Evolutionary conservation across 1,140 invertebrate genomes (phyloP), one percentile per base, ranked within the genome.

Genomic region (Parapsyche elsis): DNA sequence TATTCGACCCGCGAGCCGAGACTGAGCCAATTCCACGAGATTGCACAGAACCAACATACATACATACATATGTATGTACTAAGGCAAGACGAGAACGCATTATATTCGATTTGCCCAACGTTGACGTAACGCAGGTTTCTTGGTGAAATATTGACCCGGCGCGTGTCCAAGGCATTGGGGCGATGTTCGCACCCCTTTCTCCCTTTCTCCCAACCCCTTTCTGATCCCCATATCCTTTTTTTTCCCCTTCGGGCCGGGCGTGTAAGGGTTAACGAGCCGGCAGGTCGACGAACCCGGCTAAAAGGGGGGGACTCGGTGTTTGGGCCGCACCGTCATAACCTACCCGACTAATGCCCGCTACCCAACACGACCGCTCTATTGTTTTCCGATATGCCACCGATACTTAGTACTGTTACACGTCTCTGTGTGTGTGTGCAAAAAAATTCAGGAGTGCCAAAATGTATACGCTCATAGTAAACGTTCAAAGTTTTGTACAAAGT

Each of bases 181-280:
- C 49, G 49, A 16, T 14, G 49, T 53, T 53, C 49, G 49, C 49
- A 12, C 49, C 49, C 49, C 30, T 38, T 38, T 38, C 30, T 38
- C 30, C 30, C 30, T 38, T 38, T 38, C 30, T 38, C n/a, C 45
- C 45, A 46, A 53, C 49, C 49, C 49, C 49, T 12, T 12, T 12
- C 49, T 12, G 2, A 38, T 7, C 30, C 30, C 30, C 7, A 7
- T 38, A 7, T 38, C 30, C 30, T 7, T 10, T 16, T 14, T 2
- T 12, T 10, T 5, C 12, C 16, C 10, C 16, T 1, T 12, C 5
- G 46, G n/a, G 45, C 46, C 16, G 4, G 71, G n/a, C n/a, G 44
- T 44, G 45, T 38, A 38, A 75, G 71, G 71, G 71, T 75, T 75
- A 75, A 53, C 71, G 71, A 57, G 44, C 71, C 23, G 71, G 16